phyloP scores from a whole-genome alignment of 2,888 invertebrate genomes.

The Leptopilina syphax region DNA sequence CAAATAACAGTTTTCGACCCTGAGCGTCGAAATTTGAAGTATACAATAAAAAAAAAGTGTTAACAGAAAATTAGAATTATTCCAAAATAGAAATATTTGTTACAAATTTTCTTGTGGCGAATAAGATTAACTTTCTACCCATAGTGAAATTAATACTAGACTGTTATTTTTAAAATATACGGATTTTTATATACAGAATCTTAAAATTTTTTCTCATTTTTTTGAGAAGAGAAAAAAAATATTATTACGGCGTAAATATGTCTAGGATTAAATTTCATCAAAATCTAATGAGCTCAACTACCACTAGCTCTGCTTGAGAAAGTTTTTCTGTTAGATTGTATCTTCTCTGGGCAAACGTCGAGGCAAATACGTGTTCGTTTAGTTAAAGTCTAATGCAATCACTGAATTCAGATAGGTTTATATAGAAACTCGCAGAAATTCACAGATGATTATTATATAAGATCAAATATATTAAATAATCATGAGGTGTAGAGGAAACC shows the following conservation, averaged over 20 bases:
- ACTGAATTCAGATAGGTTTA: conserved; percentile 6
- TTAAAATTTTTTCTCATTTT: too few species aligned
- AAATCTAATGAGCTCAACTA: not conserved
- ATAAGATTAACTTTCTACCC: too few species aligned
- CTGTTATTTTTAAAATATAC: too few species aligned
- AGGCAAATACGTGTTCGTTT: conserved; percentile 12
- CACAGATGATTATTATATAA: conserved; percentile 2
- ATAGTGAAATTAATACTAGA: too few species aligned
- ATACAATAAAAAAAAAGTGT: too few species aligned
- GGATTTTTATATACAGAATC: too few species aligned
- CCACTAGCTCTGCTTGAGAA: not conserved
- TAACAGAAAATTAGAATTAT: too few species aligned
- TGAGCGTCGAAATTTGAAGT: too few species aligned
- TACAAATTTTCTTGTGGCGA: too few species aligned
- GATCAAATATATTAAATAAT: conserved; percentile 5
- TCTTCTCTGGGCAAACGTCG: conserved; percentile 9
- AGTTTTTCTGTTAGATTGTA: conserved; percentile 3
- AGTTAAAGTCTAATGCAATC: conserved; percentile 19
- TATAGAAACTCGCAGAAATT: not conserved
- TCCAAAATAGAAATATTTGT: too few species aligned
- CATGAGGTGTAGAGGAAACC: not conserved
- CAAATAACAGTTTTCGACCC: too few species aligned
- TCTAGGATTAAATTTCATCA: not conserved
- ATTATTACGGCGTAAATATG: not conserved
- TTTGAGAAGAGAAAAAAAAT: too few species aligned